phyloP scores from a whole-genome alignment of 2,888 invertebrate species.

The Microctonus brassicae region DNA sequence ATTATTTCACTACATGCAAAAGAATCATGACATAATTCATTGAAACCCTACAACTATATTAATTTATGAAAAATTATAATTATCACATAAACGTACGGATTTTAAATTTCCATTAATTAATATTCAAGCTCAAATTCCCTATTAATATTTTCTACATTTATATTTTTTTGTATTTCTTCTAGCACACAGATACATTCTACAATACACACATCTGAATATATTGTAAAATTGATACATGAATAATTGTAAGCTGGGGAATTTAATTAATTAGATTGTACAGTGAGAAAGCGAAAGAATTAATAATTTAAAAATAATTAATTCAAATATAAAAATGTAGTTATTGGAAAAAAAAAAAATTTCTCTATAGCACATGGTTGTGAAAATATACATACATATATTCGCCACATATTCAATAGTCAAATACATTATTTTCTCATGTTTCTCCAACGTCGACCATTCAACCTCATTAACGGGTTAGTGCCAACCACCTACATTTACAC shows the following conservation, averaged over 20 bases:
- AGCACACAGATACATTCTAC: too few relatives aligned
- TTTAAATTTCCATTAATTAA: slow-evolving; percentile 18
- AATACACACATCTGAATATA: neutral
- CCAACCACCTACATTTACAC: neutral
- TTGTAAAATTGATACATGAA: slow-evolving; percentile 10
- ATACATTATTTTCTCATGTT: neutral
- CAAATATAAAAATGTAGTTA: neutral
- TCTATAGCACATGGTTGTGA: neutral
- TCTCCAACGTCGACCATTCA: neutral
- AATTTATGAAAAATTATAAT: slow-evolving; percentile 38
- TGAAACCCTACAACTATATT: slow-evolving; percentile 42
- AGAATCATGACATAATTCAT: neutral
- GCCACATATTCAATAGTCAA: neutral
- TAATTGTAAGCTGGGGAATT: slow-evolving; percentile 14
- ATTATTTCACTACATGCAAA: too few relatives aligned
- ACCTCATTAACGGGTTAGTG: neutral
- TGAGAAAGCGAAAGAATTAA: neutral
- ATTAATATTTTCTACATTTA: slow-evolving; percentile 13
- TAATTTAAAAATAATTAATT: neutral
- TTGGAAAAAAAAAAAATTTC: neutral
- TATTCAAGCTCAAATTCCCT: slow-evolving; percentile 26
- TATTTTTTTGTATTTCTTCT: slow-evolving; percentile 11
- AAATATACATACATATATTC: neutral
- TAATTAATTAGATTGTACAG: neutral
- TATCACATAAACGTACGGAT: slow-evolving; percentile 25